These are phyloP conservation scores for Dreissena polymorpha DNA, from an alignment of 1,140 invertebrate genomes.

Conservation along the genomic window DNA sequence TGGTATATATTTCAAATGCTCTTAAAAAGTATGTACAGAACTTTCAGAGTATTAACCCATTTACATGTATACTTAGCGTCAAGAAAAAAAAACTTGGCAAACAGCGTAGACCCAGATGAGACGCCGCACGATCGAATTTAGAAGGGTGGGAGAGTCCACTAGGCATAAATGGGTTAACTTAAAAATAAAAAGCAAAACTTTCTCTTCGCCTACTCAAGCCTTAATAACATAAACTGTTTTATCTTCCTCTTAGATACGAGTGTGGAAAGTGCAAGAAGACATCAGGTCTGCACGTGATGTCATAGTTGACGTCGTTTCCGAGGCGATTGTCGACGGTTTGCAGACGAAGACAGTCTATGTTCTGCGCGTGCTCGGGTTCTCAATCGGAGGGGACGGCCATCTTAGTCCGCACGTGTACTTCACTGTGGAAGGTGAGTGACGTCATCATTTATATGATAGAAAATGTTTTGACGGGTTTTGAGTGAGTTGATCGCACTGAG, in stretches of 20 bases:
- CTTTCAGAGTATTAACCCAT: too few species aligned
- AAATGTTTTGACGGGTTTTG: conserved; percentile 20
- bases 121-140: too few species aligned
- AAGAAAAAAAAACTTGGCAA: too few species aligned
- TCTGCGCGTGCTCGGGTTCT: conserved; percentile 43
- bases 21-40: too few species aligned
- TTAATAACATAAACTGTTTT: too few species aligned
- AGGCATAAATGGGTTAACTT: too few species aligned
- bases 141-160: too few species aligned
- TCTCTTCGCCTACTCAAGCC: too few species aligned
- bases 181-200: too few species aligned
- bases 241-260: conserved; percentile 46
- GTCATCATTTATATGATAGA: background rate
- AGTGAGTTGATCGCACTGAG: background rate
- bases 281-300: conserved; percentile 58
- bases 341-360: conserved; percentile 49
- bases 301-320: conserved; percentile 13
- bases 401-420: conserved; percentile 48
- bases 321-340: conserved; percentile 36
- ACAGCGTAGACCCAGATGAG: too few species aligned
- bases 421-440: conserved; percentile 40
- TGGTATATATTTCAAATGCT: too few species aligned
- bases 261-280: conserved; percentile 61
- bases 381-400: conserved; percentile 45
- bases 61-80: too few species aligned